Percentiles rank a stretch among this genome's conserved stretches.
phyloP scores from a whole-genome alignment of 2,797 vertebrate genomes.

The Salmo trutta region DNA sequence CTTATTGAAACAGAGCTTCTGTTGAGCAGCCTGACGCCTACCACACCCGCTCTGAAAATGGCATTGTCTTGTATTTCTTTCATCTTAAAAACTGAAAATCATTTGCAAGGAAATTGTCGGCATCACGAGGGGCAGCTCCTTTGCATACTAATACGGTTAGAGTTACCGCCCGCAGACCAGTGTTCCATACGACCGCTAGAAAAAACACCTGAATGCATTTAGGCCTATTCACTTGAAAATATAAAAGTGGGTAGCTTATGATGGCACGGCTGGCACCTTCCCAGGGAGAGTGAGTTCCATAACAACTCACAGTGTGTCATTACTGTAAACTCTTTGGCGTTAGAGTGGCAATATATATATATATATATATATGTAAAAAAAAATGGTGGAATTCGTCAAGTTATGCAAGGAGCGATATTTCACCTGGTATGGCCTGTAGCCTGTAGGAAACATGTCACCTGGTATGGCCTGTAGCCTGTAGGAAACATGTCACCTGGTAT shows the following conservation, averaged over 20 bases:
- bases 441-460: too few relatives aligned
- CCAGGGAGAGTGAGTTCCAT: constrained; percentile 12
- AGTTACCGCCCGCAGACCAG: constrained; percentile 93
- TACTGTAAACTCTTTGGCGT: not conserved
- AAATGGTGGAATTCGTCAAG: too few relatives aligned
- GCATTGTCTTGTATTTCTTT: constrained; percentile 89
- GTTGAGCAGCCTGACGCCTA: constrained; percentile 36
- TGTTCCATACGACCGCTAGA: constrained; percentile 90
- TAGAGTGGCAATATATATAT: not conserved
- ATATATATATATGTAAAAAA: not conserved
- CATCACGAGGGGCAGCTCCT: constrained; percentile 90
- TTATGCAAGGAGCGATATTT: too few relatives aligned
- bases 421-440: too few relatives aligned
- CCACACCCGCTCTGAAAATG: constrained; percentile 71
- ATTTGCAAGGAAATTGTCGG: constrained; percentile 97
- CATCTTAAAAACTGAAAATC: constrained; percentile 92
- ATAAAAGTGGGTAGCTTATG: constrained; percentile 55
- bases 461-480: too few relatives aligned
- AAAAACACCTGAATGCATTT: constrained; percentile 81
- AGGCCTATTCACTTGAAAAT: constrained; percentile 64
- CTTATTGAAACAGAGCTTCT: constrained; percentile 88
- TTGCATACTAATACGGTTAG: constrained; percentile 99
- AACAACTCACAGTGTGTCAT: not conserved
- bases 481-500: too few relatives aligned
- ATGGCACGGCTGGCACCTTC: constrained; percentile 41